phyloP scores from a whole-genome alignment of 2,888 invertebrate genomes.

The Lepidocyrtoides sp. region DNA sequence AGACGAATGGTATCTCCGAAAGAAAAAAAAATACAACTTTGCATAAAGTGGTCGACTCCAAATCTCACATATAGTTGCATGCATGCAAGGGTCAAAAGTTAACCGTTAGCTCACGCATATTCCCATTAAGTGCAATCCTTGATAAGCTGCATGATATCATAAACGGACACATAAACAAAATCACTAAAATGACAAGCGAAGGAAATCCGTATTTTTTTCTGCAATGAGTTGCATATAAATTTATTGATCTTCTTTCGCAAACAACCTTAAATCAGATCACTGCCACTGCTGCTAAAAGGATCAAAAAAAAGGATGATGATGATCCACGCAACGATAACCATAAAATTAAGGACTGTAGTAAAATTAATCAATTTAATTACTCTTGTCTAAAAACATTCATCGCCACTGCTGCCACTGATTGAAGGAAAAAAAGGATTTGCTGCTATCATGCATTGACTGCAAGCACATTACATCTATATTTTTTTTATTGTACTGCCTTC shows the following conservation, averaged over 20 bases:
- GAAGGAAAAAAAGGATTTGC: background rate
- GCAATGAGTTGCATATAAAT: no score
- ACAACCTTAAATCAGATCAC: slow-evolving; percentile 16
- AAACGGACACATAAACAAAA: no score
- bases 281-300: background rate
- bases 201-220: no score
- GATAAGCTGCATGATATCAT: no score
- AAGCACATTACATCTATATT: background rate
- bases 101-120: background rate
- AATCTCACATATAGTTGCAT: background rate
- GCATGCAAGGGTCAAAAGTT: slow-evolving; percentile 32
- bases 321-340: background rate
- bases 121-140: no score
- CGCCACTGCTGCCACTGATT: background rate
- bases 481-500: background rate
- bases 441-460: background rate
- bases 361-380: background rate
- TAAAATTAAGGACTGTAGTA: background rate
- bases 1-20: no score
- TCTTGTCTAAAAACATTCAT: background rate
- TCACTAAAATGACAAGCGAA: background rate
- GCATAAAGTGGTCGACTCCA: background rate
- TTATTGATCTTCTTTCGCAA: no score
- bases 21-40: no score
- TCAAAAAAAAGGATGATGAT: no score